Evolutionary conservation across 1,140 invertebrate genomes (phyloP), one percentile per base, ranked within the genome.

Genomic region (Habropoda laboriosa): DNA sequence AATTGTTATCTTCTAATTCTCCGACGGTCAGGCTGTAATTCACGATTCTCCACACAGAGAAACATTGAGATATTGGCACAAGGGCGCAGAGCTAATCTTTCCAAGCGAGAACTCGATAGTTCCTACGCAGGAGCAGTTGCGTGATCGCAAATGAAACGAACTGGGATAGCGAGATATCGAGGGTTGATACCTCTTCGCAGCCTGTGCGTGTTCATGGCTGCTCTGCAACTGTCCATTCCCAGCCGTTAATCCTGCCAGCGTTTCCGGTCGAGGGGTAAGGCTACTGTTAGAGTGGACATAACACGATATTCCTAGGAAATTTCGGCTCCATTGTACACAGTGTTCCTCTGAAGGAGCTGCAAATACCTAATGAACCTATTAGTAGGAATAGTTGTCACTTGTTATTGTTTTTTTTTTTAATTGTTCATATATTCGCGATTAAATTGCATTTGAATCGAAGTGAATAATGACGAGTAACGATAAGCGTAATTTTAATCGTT

Each of bases 241-340:
- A 64, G 24, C n/a, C 61, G 61, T 64, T 64, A 64, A 64, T 64
- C 61, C 61, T n/a, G 16, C 16, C 38, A 64, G n/a, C 35, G 61
- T 64, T 64, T 42, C 61, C 61, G 61, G 24, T 24, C 24, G 61
- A 2, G 7, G 35, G 61, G 7, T 10, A 64, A 64, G 38, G 24
- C 24, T 42, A 13, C 38, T 27, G 61, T 60, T 60, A n/a, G 6
- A 64, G 38, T 42, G 38, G 61, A 64, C 61, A n/a, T 18, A 64
- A 64, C 61, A 18, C 24, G n/a, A 64, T 64, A 64, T 64, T 64
- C 61, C 2, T 40, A 27, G 8, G 61, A 40, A 64, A 64, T 64
- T 42, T 42, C 61, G 35, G 3, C n/a, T 21, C 6, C 12, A 12
- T 42, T 27, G 1, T 16, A 42, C n/a, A 40, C n/a, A 12, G 58